A percentile compares a stretch with the other conserved stretches of the same genome.
Conservation (phyloP, 2,797 vertebrate species). For the Sandelia bainsii region DNA sequence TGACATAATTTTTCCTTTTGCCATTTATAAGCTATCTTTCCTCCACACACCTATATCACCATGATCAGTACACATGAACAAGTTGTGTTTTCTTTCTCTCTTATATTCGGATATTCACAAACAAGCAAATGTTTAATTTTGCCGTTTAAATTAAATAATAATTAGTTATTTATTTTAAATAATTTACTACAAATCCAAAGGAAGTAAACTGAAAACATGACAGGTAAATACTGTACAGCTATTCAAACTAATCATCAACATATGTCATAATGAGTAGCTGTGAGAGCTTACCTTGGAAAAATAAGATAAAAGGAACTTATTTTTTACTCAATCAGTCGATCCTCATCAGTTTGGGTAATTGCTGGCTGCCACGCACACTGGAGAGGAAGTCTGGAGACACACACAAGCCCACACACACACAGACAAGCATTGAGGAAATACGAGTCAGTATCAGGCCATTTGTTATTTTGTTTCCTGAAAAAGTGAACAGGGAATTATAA, state of each 20-base stretch:
- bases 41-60: background rate
- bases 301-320: slow-evolving; percentile 75
- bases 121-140: background rate
- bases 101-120: background rate
- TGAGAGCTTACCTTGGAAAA: slow-evolving; percentile 83
- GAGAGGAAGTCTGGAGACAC: slow-evolving; percentile 74
- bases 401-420: slow-evolving; percentile 27
- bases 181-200: background rate
- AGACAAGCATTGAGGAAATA: slow-evolving; percentile 39
- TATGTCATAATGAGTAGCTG: slow-evolving; percentile 6
- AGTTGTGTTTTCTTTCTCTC: too few relatives aligned
- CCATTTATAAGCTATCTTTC: background rate
- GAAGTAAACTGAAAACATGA: background rate
- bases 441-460: slow-evolving; percentile 37
- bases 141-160: background rate
- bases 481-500: slow-evolving; percentile 47
- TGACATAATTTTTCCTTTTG: background rate
- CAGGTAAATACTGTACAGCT: background rate
- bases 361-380: slow-evolving; percentile 72
- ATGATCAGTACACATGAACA: background rate
- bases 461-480: slow-evolving; percentile 38
- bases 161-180: background rate
- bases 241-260: background rate
- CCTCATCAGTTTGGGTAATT: slow-evolving; percentile 83
- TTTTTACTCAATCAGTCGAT: slow-evolving; percentile 77